Percentiles rank a stretch among this genome's conserved stretches.
These are phyloP conservation scores for Hydraecia micacea DNA, from an alignment of 2,888 invertebrate genomes.

Conservation along the genomic window DNA sequence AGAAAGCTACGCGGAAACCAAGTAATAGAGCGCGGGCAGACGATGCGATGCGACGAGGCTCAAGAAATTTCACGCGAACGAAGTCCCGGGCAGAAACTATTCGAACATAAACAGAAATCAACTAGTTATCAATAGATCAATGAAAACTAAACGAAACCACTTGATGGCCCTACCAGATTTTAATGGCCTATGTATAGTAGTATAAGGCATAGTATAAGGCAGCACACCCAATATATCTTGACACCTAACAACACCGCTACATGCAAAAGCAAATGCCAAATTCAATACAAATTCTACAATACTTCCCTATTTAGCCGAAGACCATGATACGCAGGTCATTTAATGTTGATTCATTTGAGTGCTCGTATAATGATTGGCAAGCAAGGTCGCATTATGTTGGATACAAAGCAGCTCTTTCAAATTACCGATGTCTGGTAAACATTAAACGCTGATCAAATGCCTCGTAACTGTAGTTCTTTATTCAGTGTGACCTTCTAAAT, in stretches of 20 bases:
- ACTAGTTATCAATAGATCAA: constrained; percentile 21
- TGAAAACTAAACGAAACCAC: constrained; percentile 22
- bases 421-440: constrained; percentile 52
- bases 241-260: constrained; percentile 1
- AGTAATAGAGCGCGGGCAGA: too few relatives aligned
- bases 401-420: constrained; percentile 59
- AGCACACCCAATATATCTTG: constrained; percentile 20
- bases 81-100: neutral
- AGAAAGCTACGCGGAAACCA: too few relatives aligned
- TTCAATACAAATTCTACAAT: constrained; percentile 2
- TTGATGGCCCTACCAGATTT: constrained; percentile 34
- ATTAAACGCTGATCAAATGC: constrained; percentile 50
- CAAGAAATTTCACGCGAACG: neutral
- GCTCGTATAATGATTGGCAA: constrained; percentile 57
- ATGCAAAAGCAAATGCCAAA: constrained; percentile 17
- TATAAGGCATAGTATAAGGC: too few relatives aligned
- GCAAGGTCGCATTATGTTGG: constrained; percentile 51
- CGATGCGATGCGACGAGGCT: too few relatives aligned
- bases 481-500: constrained; percentile 52
- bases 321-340: constrained; percentile 9
- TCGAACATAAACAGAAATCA: neutral
- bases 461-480: constrained; percentile 41
- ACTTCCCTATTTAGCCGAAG: neutral
- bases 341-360: constrained; percentile 40
- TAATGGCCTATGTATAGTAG: constrained; percentile 22